Base-by-base conservation (phyloP, 37 sponge, comb jelly and placozoan genomes). In the Beroe ovata region DNA sequence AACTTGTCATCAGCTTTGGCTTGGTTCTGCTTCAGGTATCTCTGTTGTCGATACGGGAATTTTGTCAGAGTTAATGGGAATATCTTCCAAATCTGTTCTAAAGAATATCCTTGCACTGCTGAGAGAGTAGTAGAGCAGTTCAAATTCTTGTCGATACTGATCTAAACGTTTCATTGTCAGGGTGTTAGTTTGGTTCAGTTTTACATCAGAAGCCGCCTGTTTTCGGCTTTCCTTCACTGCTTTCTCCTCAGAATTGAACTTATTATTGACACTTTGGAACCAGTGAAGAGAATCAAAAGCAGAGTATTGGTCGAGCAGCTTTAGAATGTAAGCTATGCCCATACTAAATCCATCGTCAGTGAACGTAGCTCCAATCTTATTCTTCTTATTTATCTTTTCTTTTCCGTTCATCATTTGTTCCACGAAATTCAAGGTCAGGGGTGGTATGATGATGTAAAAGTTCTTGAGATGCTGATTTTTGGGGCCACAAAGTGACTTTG, bases 291-390 rank as follows among this genome's bases (percentile, higher is more conserved):
- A 97, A 88, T 97, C 98, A 91, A 97, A 97, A 25, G 92, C 95
- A 60, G 93, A 91, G 64, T 97, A 95, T 93, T 97, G 95, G 59
- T 97, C 98, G 33, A 97, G 92, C 71, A 97, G 92, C 71, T 97
- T 97, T 58, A 97, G 90, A 60, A 97, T 95, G 90, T 97, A 97
- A 26, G 98, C 98, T 88, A 97, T 90, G 59, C 97, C 97, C 98
- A 97, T 97, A 23, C 95, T 94, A 89, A 97, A 97, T 18, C 98
- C 98, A 90, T 97, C 98, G 72, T 97, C 98, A 60, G 98, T 97
- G 91, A 97, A 97, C 29, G 93, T 92, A 1, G 98, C 95, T 60
- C 98, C 98, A n/a, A 92, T 88, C 40, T 95, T 95, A 91, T 97
- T 97, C 92, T 97, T 97, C 90, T 92, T 94, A 72, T 91, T 94